These are phyloP conservation scores for Cyprinodon diabolis DNA, from an alignment of 2,797 vertebrate species.

Conservation along the genomic window DNA sequence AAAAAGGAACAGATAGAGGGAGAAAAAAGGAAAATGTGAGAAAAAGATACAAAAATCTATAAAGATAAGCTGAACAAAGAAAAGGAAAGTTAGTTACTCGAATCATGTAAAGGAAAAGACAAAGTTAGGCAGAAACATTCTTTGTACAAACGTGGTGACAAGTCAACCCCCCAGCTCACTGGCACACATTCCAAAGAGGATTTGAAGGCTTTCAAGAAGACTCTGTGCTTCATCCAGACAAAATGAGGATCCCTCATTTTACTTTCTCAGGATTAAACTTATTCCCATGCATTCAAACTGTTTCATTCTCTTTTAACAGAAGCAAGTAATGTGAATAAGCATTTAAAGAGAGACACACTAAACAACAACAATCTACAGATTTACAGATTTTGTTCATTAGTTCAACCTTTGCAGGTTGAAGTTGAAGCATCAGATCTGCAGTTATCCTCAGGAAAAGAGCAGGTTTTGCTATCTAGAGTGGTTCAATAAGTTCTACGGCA, in stretches of 20 bases:
- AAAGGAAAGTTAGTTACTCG: constrained; percentile 54
- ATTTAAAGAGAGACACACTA: not conserved
- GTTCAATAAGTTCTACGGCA: not conserved
- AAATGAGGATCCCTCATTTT: constrained; percentile 64
- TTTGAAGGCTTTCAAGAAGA: constrained; percentile 77
- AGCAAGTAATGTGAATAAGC: not conserved
- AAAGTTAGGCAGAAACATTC: constrained; percentile 62
- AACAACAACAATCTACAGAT: not conserved
- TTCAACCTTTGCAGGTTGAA: not conserved
- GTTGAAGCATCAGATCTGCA: not conserved
- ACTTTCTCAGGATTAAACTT: constrained; percentile 13
- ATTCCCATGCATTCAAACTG: constrained; percentile 9
- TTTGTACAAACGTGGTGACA: constrained; percentile 56
- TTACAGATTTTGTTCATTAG: not conserved
- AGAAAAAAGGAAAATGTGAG: not conserved
- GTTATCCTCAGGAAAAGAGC: too few relatives aligned
- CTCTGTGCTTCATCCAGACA: constrained; percentile 69
- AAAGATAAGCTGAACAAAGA: too few relatives aligned
- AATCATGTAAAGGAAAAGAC: constrained; percentile 33
- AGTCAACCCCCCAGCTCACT: constrained; percentile 24
- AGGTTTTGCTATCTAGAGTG: not conserved
- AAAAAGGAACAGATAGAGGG: not conserved
- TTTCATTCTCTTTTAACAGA: not conserved
- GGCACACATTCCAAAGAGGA: constrained; percentile 76
- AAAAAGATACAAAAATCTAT: not conserved